Percentiles rank a stretch among this genome's conserved stretches.
These are phyloP conservation scores for Spinus pinus DNA, from an alignment of 2,797 vertebrate species.

Conservation along the genomic window DNA sequence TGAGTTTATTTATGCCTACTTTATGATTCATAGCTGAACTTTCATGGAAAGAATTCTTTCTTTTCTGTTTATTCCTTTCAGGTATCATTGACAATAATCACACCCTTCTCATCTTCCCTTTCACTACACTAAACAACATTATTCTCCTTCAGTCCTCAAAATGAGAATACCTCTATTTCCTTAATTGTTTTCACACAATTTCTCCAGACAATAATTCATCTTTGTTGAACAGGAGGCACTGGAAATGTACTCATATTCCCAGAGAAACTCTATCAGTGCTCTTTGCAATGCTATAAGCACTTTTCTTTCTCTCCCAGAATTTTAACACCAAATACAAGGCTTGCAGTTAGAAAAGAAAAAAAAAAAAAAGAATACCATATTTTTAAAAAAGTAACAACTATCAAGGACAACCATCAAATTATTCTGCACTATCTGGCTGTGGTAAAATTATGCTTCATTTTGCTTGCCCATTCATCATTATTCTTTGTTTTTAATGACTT, in stretches of 20 bases:
- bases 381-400: not conserved
- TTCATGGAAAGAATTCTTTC: not conserved
- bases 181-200: not conserved
- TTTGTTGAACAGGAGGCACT: not conserved
- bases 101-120: not conserved
- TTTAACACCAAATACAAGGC: not conserved
- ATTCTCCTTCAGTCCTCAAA: not conserved
- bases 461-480: not conserved
- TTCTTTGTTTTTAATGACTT: not conserved
- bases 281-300: not conserved
- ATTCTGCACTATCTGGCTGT: not conserved
- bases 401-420: not conserved
- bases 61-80: not conserved
- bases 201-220: not conserved
- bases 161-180: not conserved
- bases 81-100: not conserved
- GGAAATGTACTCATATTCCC: not conserved
- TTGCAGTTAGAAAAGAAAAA: no score
- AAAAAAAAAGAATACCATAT: not conserved
- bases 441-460: not conserved
- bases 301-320: not conserved
- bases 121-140: not conserved
- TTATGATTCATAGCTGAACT: not conserved
- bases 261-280: not conserved
- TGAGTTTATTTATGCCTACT: not conserved